Conservation (phyloP, 2,888 invertebrate genomes). For the Icerya purchasi region DNA sequence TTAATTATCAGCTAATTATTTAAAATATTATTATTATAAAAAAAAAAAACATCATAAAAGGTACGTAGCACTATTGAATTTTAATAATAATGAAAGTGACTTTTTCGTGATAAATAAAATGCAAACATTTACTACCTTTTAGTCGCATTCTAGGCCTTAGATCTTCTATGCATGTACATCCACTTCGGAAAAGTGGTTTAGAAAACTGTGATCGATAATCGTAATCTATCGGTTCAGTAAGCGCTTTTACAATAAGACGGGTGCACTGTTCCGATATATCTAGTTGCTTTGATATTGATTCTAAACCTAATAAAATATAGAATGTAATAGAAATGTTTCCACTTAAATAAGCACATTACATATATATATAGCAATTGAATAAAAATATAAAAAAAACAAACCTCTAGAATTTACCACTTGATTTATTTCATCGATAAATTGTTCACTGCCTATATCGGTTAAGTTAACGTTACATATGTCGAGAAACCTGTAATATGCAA, state of each 20-base stretch:
- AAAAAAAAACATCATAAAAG: too few species aligned
- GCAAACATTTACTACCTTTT: constrained; percentile 30
- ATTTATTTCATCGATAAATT: constrained; percentile 27
- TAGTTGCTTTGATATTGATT: constrained; percentile 30
- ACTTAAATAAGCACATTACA: constrained; percentile 5
- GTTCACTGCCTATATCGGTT: constrained; percentile 27
- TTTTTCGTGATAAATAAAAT: too few species aligned
- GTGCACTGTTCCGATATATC: constrained; percentile 39
- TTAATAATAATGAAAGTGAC: too few species aligned
- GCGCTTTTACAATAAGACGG: constrained; percentile 47
- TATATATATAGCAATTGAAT: not conserved
- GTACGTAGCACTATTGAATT: too few species aligned
- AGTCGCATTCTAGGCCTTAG: constrained; percentile 37
- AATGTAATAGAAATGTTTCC: constrained; percentile 5
- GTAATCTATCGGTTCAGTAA: constrained; percentile 43
- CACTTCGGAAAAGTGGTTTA: constrained; percentile 52
- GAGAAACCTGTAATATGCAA: constrained; percentile 26
- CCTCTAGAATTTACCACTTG: constrained; percentile 13
- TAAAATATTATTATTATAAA: too few species aligned
- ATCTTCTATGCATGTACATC: constrained; percentile 44
- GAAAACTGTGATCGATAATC: constrained; percentile 46
- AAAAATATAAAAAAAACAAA: not conserved
- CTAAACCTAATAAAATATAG: constrained; percentile 21
- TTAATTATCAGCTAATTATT: too few species aligned
- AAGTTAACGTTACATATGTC: constrained; percentile 28